Conservation (phyloP, 2,888 invertebrate species). For the Orthosia gothica region DNA sequence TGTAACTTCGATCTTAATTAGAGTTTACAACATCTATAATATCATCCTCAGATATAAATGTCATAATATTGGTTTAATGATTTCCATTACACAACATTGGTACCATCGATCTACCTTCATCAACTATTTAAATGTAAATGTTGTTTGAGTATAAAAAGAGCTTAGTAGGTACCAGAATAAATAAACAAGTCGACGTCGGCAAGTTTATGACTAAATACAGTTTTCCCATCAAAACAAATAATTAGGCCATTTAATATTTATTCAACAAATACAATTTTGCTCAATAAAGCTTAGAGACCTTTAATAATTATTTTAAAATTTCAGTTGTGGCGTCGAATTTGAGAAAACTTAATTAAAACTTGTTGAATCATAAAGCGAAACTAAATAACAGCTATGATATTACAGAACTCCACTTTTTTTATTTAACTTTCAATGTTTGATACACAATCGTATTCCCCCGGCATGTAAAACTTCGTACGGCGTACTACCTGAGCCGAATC, state of each 20-base stretch:
- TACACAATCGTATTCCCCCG: conserved; percentile 41
- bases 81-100: conserved; percentile 30
- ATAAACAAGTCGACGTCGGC: conserved; percentile 15
- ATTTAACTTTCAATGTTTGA: background rate
- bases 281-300: conserved; percentile 35
- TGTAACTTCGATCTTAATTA: conserved; percentile 39
- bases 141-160: conserved; percentile 27
- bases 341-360: conserved; percentile 20
- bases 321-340: conserved; percentile 10
- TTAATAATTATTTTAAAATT: conserved; percentile 44
- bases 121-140: conserved; percentile 31
- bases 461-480: conserved; percentile 70
- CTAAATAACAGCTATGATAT: background rate
- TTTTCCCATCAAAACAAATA: conserved; percentile 55
- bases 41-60: conserved; percentile 38
- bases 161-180: conserved; percentile 8
- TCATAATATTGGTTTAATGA: conserved; percentile 48
- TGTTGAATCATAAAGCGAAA: conserved; percentile 12
- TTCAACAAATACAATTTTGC: conserved; percentile 48
- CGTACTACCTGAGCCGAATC: conserved; percentile 85
- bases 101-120: conserved; percentile 15
- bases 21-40: conserved; percentile 27
- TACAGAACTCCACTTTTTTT: conserved; percentile 13
- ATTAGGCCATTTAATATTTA: conserved; percentile 57
- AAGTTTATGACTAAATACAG: conserved; percentile 42